These are phyloP conservation scores for Diuraphis noxia DNA, from an alignment of 1,140 invertebrate genomes.

Conservation along the genomic window DNA sequence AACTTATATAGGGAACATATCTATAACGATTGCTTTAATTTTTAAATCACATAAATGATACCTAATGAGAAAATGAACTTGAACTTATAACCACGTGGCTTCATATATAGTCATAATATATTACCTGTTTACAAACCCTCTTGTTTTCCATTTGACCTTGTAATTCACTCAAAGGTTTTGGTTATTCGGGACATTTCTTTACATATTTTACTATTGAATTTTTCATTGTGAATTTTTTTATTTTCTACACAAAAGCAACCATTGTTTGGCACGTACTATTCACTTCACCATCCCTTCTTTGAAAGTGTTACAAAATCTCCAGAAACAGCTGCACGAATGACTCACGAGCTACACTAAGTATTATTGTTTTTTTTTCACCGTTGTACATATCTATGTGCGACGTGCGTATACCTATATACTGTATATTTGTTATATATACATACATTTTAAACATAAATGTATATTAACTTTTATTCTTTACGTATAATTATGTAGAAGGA, in stretches of 20 bases:
- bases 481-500: not conserved
- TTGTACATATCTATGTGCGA: not conserved
- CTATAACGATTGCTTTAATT: not conserved
- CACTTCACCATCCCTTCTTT: constrained; percentile 14
- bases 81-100: not conserved
- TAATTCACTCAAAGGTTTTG: constrained; percentile 3
- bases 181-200: not conserved
- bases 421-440: not conserved
- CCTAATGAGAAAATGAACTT: not conserved
- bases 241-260: constrained; percentile 13
- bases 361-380: not conserved
- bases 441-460: not conserved
- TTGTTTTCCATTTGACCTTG: constrained; percentile 22
- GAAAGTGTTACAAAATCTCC: constrained; percentile 47
- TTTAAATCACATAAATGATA: not conserved
- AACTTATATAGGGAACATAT: too few species aligned
- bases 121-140: constrained; percentile 9
- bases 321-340: constrained; percentile 48
- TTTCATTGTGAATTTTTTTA: constrained; percentile 24
- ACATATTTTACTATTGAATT: not conserved
- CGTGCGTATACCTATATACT: not conserved
- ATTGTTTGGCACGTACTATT: constrained; percentile 50
- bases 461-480: constrained; percentile 5
- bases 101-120: not conserved
- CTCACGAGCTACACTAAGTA: constrained; percentile 24